These are phyloP conservation scores for Dicentrarchus labrax DNA, from an alignment of 2,113 vertebrate species.

Conservation along the genomic window DNA sequence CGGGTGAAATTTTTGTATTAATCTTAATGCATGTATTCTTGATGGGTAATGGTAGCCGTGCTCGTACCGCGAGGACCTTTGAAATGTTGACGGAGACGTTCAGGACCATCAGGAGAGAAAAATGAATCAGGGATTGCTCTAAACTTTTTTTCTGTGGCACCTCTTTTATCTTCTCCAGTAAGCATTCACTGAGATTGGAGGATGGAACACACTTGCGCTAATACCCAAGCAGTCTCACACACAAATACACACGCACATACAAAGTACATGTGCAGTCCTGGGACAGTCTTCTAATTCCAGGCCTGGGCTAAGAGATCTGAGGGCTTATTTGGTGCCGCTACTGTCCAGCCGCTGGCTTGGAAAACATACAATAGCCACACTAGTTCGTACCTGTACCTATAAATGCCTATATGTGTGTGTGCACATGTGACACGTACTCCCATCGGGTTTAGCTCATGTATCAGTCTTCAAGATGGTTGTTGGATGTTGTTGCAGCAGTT, in stretches of 20 bases:
- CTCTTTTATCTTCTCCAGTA: slow-evolving; percentile 46
- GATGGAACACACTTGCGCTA: slow-evolving; percentile 8
- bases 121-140: slow-evolving; percentile 29
- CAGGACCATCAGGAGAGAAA: slow-evolving; percentile 38
- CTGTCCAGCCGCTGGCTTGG: slow-evolving; percentile 49
- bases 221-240: slow-evolving; percentile 18
- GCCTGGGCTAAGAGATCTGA: slow-evolving; percentile 43
- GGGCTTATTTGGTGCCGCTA: slow-evolving; percentile 38
- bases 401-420: slow-evolving; percentile 3
- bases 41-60: slow-evolving; percentile 63
- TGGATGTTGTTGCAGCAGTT: slow-evolving; percentile 27
- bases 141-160: slow-evolving; percentile 29
- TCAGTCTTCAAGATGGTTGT: slow-evolving; percentile 21
- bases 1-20: slow-evolving; percentile 78
- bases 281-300: slow-evolving; percentile 20
- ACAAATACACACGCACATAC: slow-evolving; percentile 29
- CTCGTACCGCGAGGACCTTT: slow-evolving; percentile 45
- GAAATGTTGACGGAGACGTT: slow-evolving; percentile 61
- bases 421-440: slow-evolving; percentile 12
- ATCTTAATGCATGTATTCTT: slow-evolving; percentile 78
- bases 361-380: slow-evolving; percentile 26
- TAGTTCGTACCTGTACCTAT: neutral
- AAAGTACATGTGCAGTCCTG: neutral
- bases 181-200: slow-evolving; percentile 12
- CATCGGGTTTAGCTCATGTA: slow-evolving; percentile 8